A percentile compares a stretch with the other conserved stretches of the same genome.
These are phyloP conservation scores for Hemiscyllium ocellatum DNA, from an alignment of 2,113 vertebrate species.

Conservation along the genomic window DNA sequence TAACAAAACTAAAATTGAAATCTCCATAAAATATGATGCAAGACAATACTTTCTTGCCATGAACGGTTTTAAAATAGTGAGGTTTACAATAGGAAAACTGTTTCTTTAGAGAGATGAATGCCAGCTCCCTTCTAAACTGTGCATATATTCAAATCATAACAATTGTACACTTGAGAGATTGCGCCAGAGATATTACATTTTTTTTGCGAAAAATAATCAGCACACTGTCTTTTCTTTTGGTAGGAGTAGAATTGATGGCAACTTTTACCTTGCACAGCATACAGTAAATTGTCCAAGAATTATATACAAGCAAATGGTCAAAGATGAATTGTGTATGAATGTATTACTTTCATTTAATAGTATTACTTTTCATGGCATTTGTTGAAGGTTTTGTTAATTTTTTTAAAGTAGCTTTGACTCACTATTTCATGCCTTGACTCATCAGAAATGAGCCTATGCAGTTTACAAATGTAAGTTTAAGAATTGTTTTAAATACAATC, in stretches of 20 bases:
- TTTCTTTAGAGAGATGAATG: neutral
- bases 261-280: neutral
- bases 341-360: neutral
- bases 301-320: neutral
- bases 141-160: neutral
- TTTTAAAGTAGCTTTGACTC: neutral
- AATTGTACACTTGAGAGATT: neutral
- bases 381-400: neutral
- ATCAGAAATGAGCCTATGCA: neutral
- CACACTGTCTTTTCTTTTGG: neutral
- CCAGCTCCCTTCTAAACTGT: neutral
- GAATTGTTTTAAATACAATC: neutral
- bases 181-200: neutral
- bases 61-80: neutral
- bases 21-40: neutral
- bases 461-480: neutral
- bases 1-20: neutral
- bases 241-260: neutral
- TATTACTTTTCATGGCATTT: neutral
- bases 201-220: neutral
- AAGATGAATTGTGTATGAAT: neutral
- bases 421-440: neutral
- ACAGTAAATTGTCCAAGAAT: neutral
- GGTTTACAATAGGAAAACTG: neutral
- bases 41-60: neutral